Conservation (phyloP, 2,797 vertebrate species). For the Sebastes hopkinsi region DNA sequence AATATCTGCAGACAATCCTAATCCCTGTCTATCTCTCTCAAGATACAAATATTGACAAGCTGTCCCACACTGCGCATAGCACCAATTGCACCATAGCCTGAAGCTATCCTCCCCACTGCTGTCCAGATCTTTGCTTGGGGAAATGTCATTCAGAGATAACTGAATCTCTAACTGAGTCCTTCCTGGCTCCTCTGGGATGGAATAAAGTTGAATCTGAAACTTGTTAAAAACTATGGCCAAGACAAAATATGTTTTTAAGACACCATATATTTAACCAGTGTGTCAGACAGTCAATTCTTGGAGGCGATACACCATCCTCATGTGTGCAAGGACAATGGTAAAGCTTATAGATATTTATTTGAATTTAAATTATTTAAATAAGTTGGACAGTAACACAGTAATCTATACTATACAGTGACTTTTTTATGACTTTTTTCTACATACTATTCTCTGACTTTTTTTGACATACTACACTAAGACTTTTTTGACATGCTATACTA, state of each 20-base stretch:
- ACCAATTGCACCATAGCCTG: constrained; percentile 11
- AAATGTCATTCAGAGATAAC: constrained; percentile 29
- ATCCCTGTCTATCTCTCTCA: constrained; percentile 45
- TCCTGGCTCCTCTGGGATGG: neutral
- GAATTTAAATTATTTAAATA: neutral
- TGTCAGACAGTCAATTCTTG: neutral
- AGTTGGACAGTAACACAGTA: neutral
- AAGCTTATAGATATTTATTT: neutral
- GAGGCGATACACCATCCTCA: neutral
- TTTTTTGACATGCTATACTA: no score
- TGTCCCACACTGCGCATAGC: constrained; percentile 11
- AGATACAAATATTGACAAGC: constrained; percentile 42
- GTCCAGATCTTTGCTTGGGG: neutral
- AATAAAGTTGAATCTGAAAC: constrained; percentile 11
- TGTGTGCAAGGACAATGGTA: neutral
- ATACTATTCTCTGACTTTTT: no score
- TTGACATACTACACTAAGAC: no score
- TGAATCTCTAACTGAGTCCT: neutral
- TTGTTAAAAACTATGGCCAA: neutral
- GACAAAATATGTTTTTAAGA: neutral
- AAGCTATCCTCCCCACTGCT: neutral
- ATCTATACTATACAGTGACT: neutral
- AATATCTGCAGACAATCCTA: constrained; percentile 52
- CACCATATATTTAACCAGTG: neutral
- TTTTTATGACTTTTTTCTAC: no score